Base-by-base conservation (phyloP, 2,797 vertebrate genomes). In the Cynopterus sphinx region DNA sequence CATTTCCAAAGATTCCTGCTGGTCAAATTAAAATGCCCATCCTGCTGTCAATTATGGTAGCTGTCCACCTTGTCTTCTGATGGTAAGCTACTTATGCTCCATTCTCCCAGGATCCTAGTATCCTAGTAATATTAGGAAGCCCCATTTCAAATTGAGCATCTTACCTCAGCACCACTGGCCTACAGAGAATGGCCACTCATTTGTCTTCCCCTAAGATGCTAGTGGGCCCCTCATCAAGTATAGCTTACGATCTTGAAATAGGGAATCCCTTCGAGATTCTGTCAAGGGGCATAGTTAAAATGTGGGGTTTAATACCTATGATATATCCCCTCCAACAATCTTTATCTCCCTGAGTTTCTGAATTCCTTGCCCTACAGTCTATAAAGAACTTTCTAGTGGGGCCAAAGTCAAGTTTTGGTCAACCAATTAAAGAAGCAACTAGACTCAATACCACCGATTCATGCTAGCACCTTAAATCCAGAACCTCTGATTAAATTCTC, bases 381-480 rank as follows among this genome's bases (percentile, higher is more conserved):
- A 2, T 57, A 61, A 90, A 74, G 19, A 46, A 84, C 84, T 59
- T 63, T 67, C 74, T 84, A 84, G 59, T 74, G 28, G 16, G 5
- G 10, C 31, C 73, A 65, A 12, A 43, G 21, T 71, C 70, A 87
- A 59, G 22, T 88, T 93, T 82, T 71, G 21, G 59, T 51, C 83
- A 88, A 79, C 43, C n/a, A 59, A 36, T 65, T 46, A 90, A 90
- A 70, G 53, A 89, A 93, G 92, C 31, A 33, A 90, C 11, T 73
- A 71, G 83, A 75, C 81, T 53, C 31, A 71, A 43, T 70, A 43
- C 7, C 21, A 70, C 33, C n/a, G 41, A 83, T 46, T 89, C 63
- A 31, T 39, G 39, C 26, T 26, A n/a, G 15, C 36, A 75, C 17
- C 55, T 0, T 93, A n/a, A 89, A 91, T 83, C 57, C 67, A 88